A percentile compares a stretch with the other conserved stretches of the same genome.
These are phyloP conservation scores for Mirza zaza DNA, from an alignment of 2,113 vertebrate species.

Conservation along the genomic window DNA sequence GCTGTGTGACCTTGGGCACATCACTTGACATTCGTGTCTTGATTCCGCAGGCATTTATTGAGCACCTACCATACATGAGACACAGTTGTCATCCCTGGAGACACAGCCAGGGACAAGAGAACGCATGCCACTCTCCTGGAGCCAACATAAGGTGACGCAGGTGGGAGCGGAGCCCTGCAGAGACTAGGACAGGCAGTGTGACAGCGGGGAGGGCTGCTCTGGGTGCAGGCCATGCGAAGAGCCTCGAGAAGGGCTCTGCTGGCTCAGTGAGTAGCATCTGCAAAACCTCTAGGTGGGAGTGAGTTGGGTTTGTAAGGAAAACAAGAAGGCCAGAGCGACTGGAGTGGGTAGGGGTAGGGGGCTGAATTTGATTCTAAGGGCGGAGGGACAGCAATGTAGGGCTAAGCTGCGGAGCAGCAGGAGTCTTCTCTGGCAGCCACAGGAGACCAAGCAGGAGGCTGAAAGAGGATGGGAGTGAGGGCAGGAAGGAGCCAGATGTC, in stretches of 20 bases:
- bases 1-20: neutral
- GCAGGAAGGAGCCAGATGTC: neutral
- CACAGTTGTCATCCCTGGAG: neutral
- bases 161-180: neutral
- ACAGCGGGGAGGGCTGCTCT: neutral
- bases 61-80: neutral
- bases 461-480: neutral
- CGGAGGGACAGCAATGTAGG: neutral
- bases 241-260: neutral
- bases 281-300: neutral
- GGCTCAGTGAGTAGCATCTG: neutral
- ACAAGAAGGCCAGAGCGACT: neutral
- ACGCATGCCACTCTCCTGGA: neutral
- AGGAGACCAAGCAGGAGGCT: neutral
- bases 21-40: neutral
- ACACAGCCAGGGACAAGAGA: neutral
- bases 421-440: neutral
- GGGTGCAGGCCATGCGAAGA: neutral
- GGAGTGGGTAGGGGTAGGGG: neutral
- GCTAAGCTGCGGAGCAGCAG: neutral
- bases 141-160: neutral
- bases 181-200: neutral
- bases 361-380: neutral
- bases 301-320: neutral
- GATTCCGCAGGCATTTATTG: neutral